Conservation (phyloP, 2,113 vertebrate species). For the Corythoichthys haematopterus region DNA sequence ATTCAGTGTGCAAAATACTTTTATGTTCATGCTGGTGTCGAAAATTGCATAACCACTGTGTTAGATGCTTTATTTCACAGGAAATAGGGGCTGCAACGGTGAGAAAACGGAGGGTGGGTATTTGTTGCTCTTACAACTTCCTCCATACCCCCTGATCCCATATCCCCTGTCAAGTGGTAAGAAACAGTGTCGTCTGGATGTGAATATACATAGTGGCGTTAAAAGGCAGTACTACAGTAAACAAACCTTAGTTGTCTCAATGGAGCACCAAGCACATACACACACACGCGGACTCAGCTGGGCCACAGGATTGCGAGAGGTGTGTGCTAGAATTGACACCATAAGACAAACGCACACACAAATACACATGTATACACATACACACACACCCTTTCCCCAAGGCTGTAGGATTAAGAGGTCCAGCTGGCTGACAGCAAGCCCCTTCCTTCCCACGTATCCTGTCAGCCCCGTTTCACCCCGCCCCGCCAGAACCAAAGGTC, state of each 20-base stretch:
- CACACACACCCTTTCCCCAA: slow-evolving; percentile 68
- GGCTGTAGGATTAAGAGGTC: slow-evolving; percentile 79
- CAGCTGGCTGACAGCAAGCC: slow-evolving; percentile 78
- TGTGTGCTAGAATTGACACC: slow-evolving; percentile 71
- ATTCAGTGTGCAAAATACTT: not conserved
- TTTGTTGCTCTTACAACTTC: slow-evolving; percentile 13
- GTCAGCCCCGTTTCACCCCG: slow-evolving; percentile 21
- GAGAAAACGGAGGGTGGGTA: slow-evolving; percentile 13
- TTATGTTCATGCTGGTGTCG: not conserved
- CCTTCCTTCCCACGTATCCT: slow-evolving; percentile 73
- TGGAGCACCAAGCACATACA: slow-evolving; percentile 27
- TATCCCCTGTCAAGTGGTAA: slow-evolving; percentile 54
- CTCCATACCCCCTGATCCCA: slow-evolving; percentile 39
- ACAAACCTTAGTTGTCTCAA: slow-evolving; percentile 52
- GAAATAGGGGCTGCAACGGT: not conserved
- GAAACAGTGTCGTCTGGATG: slow-evolving; percentile 56
- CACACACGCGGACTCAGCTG: slow-evolving; percentile 64
- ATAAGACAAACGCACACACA: slow-evolving; percentile 51
- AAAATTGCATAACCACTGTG: not conserved
- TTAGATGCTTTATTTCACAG: slow-evolving; percentile 8
- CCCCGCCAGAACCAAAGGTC: slow-evolving; percentile 35
- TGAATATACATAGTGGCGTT: slow-evolving; percentile 57
- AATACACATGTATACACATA: slow-evolving; percentile 33
- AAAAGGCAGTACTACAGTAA: slow-evolving; percentile 60
- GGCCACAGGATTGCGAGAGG: slow-evolving; percentile 63